These are phyloP conservation scores for Ganaspis sp. DNA, from an alignment of 1,140 invertebrate species.

Conservation along the genomic window DNA sequence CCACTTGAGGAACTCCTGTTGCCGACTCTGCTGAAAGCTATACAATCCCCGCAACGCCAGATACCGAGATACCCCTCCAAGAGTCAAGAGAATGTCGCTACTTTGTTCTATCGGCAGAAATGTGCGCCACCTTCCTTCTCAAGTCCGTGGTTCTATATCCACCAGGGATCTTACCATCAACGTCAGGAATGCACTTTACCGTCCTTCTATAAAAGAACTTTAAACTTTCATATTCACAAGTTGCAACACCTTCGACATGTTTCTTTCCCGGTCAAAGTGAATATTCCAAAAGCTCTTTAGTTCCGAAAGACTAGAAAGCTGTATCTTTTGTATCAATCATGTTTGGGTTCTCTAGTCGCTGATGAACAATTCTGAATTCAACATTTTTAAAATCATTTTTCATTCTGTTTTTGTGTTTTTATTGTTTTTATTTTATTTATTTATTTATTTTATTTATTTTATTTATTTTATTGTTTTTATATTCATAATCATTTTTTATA, in stretches of 20 bases:
- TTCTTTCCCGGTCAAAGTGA: not conserved
- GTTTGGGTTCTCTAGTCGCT: too few relatives aligned
- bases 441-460: too few relatives aligned
- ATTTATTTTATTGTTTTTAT: too few relatives aligned
- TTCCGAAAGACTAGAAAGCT: too few relatives aligned
- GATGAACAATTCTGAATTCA: too few relatives aligned
- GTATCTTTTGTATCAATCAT: too few relatives aligned
- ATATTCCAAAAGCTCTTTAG: not conserved
- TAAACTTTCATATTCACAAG: not conserved
- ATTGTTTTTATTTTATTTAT: too few relatives aligned
- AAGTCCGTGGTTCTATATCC: not conserved
- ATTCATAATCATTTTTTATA: too few relatives aligned
- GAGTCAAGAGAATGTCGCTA: constrained; percentile 18
- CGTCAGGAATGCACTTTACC: constrained; percentile 22
- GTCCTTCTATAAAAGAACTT: not conserved
- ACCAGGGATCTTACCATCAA: constrained; percentile 12
- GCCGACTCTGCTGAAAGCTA: constrained; percentile 66
- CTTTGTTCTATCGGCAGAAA: constrained; percentile 33
- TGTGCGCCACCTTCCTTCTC: constrained; percentile 25
- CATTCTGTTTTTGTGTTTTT: too few relatives aligned
- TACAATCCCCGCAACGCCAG: constrained; percentile 28
- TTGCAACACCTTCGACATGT: not conserved
- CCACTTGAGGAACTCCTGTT: constrained; percentile 68
- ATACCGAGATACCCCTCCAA: not conserved
- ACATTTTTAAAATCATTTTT: too few relatives aligned